Percentiles rank a stretch among this genome's conserved stretches.
phyloP scores from a whole-genome alignment of 2,888 invertebrate genomes.

The Hoplodrina blanda region DNA sequence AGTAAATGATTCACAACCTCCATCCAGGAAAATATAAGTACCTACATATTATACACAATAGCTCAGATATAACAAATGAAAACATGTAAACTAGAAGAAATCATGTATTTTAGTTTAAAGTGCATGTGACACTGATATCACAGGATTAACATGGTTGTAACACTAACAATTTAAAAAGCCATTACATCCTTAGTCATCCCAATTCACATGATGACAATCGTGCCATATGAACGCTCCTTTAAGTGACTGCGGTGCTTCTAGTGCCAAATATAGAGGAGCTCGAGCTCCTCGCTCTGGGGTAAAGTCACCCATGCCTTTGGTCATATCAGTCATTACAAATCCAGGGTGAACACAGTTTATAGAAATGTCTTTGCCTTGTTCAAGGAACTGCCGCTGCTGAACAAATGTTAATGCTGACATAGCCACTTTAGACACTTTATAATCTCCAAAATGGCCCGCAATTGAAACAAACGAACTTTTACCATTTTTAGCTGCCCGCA shows the following conservation, averaged over 20 bases:
- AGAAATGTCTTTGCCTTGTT: slow-evolving; percentile 87
- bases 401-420: slow-evolving; percentile 87
- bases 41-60: slow-evolving; percentile 33
- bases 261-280: slow-evolving; percentile 84
- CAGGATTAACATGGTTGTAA: slow-evolving; percentile 84
- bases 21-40: slow-evolving; percentile 47
- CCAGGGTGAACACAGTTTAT: slow-evolving; percentile 89
- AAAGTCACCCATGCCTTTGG: slow-evolving; percentile 88
- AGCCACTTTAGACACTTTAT: slow-evolving; percentile 89
- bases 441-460: slow-evolving; percentile 87
- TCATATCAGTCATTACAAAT: slow-evolving; percentile 89
- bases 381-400: slow-evolving; percentile 84
- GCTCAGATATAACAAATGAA: slow-evolving; percentile 66
- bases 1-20: slow-evolving; percentile 53
- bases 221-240: slow-evolving; percentile 89
- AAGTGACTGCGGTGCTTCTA: slow-evolving; percentile 85
- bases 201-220: slow-evolving; percentile 87
- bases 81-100: slow-evolving; percentile 78
- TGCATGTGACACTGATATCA: slow-evolving; percentile 88
- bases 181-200: slow-evolving; percentile 85
- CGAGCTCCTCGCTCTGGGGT: slow-evolving; percentile 85
- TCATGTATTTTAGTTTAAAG: slow-evolving; percentile 86
- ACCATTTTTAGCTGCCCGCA: slow-evolving; percentile 88
- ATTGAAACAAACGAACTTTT: slow-evolving; percentile 83
- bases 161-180: slow-evolving; percentile 71